Evolutionary conservation across 2,888 invertebrate genomes (phyloP).

Genomic region (Melanostoma mellinum): DNA sequence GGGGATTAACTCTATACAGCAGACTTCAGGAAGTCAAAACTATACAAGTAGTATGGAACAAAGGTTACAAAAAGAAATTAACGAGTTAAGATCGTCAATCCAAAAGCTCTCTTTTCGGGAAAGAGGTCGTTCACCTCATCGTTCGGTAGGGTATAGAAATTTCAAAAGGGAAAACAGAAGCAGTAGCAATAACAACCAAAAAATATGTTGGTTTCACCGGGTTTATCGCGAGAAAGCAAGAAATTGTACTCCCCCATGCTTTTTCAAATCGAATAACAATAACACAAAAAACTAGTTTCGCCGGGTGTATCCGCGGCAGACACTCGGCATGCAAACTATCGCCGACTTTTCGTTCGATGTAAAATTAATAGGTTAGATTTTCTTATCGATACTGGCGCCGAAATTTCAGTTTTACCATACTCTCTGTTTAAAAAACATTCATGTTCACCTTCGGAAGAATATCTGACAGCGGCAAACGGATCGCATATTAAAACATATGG

Average conservation of each 20-base stretch:
- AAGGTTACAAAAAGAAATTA: constrained; percentile 8
- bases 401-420: constrained; percentile 10
- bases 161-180: no score
- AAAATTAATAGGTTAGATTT: constrained; percentile 5
- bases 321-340: constrained; percentile 8
- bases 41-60: neutral
- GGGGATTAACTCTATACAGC: constrained; percentile 1
- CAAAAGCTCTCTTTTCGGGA: no score
- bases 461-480: constrained; percentile 6
- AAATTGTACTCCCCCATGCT: neutral
- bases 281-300: constrained; percentile 10
- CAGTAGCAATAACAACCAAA: neutral
- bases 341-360: constrained; percentile 19
- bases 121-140: no score
- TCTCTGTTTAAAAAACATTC: neutral
- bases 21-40: neutral
- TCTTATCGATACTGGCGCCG: constrained; percentile 9
- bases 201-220: constrained; percentile 2
- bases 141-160: no score
- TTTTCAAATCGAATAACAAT: neutral
- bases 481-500: neutral
- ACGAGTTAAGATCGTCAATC: constrained; percentile 1
- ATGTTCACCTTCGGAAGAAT: neutral
- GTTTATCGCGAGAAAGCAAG: neutral
- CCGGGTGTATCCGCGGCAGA: constrained; percentile 4